Evolutionary conservation across 2,888 invertebrate genomes (phyloP).

Genomic region (Drosophila hawaiiensis): DNA sequence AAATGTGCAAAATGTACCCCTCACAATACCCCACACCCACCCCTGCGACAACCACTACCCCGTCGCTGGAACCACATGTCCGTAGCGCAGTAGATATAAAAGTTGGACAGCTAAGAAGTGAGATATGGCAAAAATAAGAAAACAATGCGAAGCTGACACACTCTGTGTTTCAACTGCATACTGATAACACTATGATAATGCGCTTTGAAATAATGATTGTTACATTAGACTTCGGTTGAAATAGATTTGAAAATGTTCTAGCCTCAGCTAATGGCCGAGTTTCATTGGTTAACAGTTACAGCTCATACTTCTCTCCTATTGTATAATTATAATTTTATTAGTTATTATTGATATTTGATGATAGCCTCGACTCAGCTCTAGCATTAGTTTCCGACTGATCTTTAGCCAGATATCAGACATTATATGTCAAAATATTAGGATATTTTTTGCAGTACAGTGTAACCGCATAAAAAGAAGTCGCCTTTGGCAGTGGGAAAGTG

Average conservation of each 20-base stretch:
- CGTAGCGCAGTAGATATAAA: constrained; percentile 37
- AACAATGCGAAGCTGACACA: constrained; percentile 27
- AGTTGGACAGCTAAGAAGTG: constrained; percentile 31
- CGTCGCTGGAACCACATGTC: background rate
- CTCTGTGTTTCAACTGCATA: constrained; percentile 5
- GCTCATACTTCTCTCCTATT: background rate
- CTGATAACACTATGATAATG: background rate
- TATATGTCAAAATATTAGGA: constrained; percentile 15
- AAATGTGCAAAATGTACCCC: constrained; percentile 40
- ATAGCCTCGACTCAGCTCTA: too few species aligned
- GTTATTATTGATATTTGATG: too few species aligned
- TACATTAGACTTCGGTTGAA: background rate
- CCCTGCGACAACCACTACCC: background rate
- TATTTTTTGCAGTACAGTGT: constrained; percentile 27
- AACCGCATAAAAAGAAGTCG: constrained; percentile 26
- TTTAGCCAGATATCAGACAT: constrained; percentile 5
- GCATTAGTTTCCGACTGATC: background rate
- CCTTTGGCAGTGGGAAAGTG: constrained; percentile 42
- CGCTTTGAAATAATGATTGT: background rate
- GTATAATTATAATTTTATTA: too few species aligned
- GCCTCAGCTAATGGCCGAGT: background rate
- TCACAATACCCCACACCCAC: background rate
- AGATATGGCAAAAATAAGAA: constrained; percentile 28
- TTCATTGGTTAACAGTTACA: background rate
- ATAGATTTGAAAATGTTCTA: background rate